phyloP scores from a whole-genome alignment of 2,113 vertebrate species.

The Callionymus lyra region DNA sequence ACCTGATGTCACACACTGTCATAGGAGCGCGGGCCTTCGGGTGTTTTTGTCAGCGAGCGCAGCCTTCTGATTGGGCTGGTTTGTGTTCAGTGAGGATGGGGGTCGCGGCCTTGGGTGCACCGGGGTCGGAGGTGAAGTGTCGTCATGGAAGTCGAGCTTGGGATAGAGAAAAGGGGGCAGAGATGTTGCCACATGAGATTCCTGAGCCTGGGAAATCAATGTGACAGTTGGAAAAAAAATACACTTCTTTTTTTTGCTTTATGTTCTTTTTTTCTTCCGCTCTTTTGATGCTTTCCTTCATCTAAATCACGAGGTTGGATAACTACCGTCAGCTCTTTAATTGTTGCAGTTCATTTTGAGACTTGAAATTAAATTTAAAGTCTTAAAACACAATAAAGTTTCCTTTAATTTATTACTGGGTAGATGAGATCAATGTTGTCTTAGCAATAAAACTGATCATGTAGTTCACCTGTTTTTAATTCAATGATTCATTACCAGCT shows the following conservation, averaged over 20 bases:
- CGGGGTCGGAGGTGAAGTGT: conserved; percentile 60
- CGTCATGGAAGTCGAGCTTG: conserved; percentile 57
- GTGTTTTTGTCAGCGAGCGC: conserved; percentile 52
- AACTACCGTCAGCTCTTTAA: no score
- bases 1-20: conserved; percentile 66
- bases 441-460: no score
- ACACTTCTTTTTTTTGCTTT: not conserved
- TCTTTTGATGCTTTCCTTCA: no score
- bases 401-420: no score
- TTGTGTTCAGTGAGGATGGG: conserved; percentile 49
- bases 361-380: not conserved
- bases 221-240: conserved; percentile 25
- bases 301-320: no score
- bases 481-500: no score
- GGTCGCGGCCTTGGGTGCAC: conserved; percentile 41
- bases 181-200: conserved; percentile 46
- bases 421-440: no score
- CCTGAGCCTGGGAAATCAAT: conserved; percentile 52
- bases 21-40: conserved; percentile 54
- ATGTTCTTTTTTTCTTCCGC: conserved; percentile 2
- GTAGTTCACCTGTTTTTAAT: no score
- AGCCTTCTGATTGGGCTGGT: conserved; percentile 48
- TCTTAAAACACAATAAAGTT: no score
- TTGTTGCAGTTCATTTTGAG: no score
- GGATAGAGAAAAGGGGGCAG: conserved; percentile 49